Conservation (phyloP, 92 coral and sea anemone species). For the Heliopora coerulea region DNA sequence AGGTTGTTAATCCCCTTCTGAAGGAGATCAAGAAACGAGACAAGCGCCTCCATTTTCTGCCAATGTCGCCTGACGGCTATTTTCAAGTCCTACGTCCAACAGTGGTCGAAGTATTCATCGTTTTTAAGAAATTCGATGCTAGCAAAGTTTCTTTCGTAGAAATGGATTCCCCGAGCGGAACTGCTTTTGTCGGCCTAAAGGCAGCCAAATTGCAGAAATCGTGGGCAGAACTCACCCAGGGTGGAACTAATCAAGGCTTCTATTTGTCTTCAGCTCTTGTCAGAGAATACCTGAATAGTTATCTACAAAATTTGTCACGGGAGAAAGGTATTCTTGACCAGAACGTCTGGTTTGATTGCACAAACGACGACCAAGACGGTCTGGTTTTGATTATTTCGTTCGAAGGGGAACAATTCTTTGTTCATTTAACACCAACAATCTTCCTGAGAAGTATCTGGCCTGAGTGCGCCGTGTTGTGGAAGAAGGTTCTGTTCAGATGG, state of each 20-base stretch:
- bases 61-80: conserved; percentile 18
- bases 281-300: conserved; percentile 7
- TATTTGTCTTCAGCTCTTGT: conserved; percentile 10
- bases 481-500: conserved; percentile 35
- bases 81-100: conserved; percentile 29
- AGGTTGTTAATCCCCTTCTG: conserved; percentile 28
- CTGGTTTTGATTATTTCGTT: conserved; percentile 18
- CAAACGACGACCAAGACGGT: conserved; percentile 35
- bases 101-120: conserved; percentile 16
- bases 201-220: conserved; percentile 12
- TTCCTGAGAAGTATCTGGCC: conserved; percentile 25
- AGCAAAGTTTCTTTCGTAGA: conserved; percentile 27
- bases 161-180: conserved; percentile 31
- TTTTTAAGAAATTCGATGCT: conserved; percentile 28
- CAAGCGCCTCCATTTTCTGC: conserved; percentile 27
- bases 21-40: conserved; percentile 26
- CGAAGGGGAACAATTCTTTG: conserved; percentile 33
- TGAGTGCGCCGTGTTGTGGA: conserved; percentile 30
- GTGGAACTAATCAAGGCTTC: conserved; percentile 21
- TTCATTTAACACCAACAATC: conserved; percentile 29
- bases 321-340: conserved; percentile 17
- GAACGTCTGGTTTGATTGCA: conserved; percentile 33
- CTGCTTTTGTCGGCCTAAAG: conserved; percentile 21
- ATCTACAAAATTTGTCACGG: conserved; percentile 16
- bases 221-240: conserved; percentile 25